phyloP scores from a whole-genome alignment of 1,140 invertebrate genomes.

The Procambarus virginalis region DNA sequence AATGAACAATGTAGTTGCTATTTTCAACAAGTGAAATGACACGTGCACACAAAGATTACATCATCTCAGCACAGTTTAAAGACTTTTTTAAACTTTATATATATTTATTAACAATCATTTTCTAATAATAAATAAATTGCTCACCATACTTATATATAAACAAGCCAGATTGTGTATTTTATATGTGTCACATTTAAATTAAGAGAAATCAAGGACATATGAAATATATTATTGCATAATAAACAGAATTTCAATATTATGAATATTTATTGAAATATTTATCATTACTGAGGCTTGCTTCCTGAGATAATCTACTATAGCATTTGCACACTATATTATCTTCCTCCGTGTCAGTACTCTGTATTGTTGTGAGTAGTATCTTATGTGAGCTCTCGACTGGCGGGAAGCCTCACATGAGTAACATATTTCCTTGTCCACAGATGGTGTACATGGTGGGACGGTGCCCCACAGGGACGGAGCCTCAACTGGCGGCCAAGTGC shows the following conservation, averaged over 20 bases:
- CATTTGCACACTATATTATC: not conserved
- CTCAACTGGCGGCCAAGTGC: not conserved
- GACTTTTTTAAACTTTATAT: too few relatives aligned
- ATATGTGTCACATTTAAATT: too few relatives aligned
- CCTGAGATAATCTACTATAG: not conserved
- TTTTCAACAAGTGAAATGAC: too few relatives aligned
- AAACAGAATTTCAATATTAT: not conserved
- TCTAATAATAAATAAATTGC: too few relatives aligned
- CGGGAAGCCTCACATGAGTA: not conserved
- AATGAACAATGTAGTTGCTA: too few relatives aligned
- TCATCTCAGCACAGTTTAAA: too few relatives aligned
- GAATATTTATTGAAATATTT: not conserved
- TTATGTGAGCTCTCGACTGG: not conserved
- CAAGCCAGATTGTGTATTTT: too few relatives aligned
- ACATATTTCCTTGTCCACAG: not conserved
- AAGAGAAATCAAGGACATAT: too few relatives aligned
- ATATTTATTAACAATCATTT: too few relatives aligned
- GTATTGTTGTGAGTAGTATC: not conserved
- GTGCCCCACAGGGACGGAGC: not conserved
- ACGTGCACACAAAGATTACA: too few relatives aligned
- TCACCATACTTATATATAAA: too few relatives aligned
- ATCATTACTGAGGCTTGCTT: not conserved
- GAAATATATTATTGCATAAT: too few relatives aligned
- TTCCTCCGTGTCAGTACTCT: not conserved
- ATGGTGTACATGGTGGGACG: conserved; percentile 20